Evolutionary conservation across 2,888 invertebrate genomes (phyloP), one percentile per base, ranked within the genome.

Genomic region (Pecten maximus): DNA sequence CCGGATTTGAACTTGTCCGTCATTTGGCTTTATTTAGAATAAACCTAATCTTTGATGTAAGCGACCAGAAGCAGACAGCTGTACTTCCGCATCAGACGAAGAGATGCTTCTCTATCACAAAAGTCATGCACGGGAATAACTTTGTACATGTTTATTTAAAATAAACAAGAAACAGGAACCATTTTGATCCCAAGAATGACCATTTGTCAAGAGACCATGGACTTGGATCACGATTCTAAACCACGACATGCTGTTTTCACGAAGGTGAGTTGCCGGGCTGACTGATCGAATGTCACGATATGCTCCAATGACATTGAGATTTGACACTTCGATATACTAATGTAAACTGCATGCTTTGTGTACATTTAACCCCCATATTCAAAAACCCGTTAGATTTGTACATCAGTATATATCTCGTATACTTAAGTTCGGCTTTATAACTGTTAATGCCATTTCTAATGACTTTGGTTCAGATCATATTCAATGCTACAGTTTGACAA

Each of bases 211-310:
- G 91, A 93, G 91, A 94, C 92, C 91, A 95, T 95, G 95, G 93
- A 95, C 89, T 91, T 93, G 88, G 94, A 95, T 87, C 91, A 94
- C 93, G 95, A 95, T 92, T 92, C 93, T 88, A 93, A 93, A 92
- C 95, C 95, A 90, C 92, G 95, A 91, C 94, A 95, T 90, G 93
- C 94, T 93, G 95, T 95, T 89, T 95, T 94, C 93, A 92, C 93
- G 91, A 95, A 95, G 94, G 95, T 95, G 92, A 93, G 93, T 92
- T 39, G 74, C 74, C 74, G 15, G 74, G 74, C 35, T 74, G 74
- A 74, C 74, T 23, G 74, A 74, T 74, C 74, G 74, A 74, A 40
- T 87, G 40, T 44, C 87, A 87, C 40, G 44, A 87, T 40, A 40
- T 40, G 23, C 35, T 87, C 40, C 2, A 87, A 87, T 87, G 40